Conservation (phyloP, 1,140 invertebrate species). For the Cotesia vestalis region DNA sequence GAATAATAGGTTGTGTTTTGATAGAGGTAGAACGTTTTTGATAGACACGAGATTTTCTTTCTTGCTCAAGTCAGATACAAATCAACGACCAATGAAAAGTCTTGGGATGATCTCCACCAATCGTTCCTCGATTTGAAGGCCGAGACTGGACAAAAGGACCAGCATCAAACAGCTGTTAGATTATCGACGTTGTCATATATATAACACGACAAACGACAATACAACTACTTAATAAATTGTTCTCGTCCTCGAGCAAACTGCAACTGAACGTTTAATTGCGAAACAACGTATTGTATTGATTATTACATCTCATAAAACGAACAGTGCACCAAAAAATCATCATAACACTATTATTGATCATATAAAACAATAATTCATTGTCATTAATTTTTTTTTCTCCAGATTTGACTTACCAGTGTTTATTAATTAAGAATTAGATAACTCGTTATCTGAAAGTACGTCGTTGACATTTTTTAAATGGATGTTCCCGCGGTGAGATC, state of each 20-base stretch:
- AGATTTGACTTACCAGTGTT: no score
- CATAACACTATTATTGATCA: no score
- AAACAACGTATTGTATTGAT: conserved; percentile 3
- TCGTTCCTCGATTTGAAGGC: conserved; percentile 33
- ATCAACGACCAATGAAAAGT: conserved; percentile 46
- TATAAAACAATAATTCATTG: no score
- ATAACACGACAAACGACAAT: neutral
- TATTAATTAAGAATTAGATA: no score
- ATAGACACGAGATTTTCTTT: conserved; percentile 18
- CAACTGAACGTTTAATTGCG: neutral
- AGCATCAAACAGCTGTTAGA: conserved; percentile 47
- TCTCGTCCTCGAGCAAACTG: neutral
- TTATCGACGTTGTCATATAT: conserved; percentile 43
- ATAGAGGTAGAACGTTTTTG: neutral
- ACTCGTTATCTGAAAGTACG: neutral
- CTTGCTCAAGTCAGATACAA: conserved; percentile 5
- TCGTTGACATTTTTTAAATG: conserved; percentile 4
- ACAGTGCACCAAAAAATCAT: neutral
- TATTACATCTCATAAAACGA: neutral
- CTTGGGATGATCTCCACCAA: conserved; percentile 42
- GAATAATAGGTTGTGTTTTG: no score
- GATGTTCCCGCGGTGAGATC: neutral
- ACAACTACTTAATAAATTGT: neutral
- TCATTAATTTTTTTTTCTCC: no score
- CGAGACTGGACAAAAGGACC: conserved; percentile 42